Evolutionary conservation across 1,140 invertebrate species (phyloP).

Genomic region (Coelopa frigida): DNA sequence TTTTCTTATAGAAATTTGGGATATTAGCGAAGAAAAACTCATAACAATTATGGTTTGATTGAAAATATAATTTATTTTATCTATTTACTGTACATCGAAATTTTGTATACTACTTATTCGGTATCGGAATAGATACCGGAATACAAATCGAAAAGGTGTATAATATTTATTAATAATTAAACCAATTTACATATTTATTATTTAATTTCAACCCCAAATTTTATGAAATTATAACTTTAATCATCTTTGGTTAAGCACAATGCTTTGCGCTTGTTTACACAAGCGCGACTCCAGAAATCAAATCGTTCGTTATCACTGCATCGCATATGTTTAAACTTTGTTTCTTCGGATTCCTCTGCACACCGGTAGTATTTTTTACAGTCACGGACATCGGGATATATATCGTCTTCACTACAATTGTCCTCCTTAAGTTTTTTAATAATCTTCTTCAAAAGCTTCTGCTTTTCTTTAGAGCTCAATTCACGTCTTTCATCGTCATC

Average conservation of each 20-base stretch:
- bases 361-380: conserved; percentile 32
- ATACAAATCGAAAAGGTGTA: too few relatives aligned
- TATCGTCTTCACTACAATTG: conserved; percentile 33
- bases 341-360: conserved; percentile 8
- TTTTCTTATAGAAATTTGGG: too few relatives aligned
- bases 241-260: conserved; percentile 9
- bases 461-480: conserved; percentile 28
- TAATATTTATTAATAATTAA: too few relatives aligned
- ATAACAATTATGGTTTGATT: too few relatives aligned
- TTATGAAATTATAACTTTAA: too few relatives aligned
- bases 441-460: conserved; percentile 26
- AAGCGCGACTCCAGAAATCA: conserved; percentile 4
- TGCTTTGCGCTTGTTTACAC: conserved; percentile 12
- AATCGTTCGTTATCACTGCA: conserved; percentile 7
- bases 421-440: conserved; percentile 34
- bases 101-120: too few relatives aligned
- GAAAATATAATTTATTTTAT: too few relatives aligned
- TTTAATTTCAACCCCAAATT: too few relatives aligned
- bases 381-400: conserved; percentile 30
- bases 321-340: conserved; percentile 7
- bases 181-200: too few relatives aligned
- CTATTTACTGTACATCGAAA: too few relatives aligned
- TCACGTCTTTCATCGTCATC: conserved; percentile 17
- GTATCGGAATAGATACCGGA: too few relatives aligned
- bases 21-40: too few relatives aligned